Base-by-base conservation (phyloP, 2,797 vertebrate genomes). In the Arrhamphus sclerolepis region DNA sequence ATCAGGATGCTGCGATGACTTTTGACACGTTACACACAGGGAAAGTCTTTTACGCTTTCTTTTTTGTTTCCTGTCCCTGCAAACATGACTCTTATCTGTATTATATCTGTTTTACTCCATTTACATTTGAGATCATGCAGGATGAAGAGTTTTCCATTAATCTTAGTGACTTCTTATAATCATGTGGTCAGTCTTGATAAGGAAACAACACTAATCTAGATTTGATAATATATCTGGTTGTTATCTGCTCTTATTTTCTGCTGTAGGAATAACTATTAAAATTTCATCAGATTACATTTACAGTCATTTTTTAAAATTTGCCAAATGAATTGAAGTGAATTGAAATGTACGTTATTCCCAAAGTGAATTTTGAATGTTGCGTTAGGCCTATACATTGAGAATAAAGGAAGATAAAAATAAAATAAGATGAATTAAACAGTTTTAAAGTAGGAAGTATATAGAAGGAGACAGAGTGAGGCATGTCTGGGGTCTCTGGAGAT, bases 31-130 rank as follows among this genome's bases (percentile, higher is more conserved):
- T 29, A 26, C 51, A n/a, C 44, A 75, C 41, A 56, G 58, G 56
- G n/a, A 62, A 67, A 74, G 13, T 14, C 34, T 38, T 68, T 46
- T 53, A 60, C 46, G 16, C 0, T 62, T 68, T 62, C 5, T 29
- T 6, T n/a, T 39, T 74, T 77, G 62, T 85, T 34, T 40, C 77
- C 82, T 81, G 70, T 78, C 42, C 72, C 51, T 34, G 66, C 60
- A 78, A 81, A 80, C 73, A 48, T 49, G 65, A 26, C n/a, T 39
- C 28, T 65, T 75, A 80, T 75, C 70, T 24, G 24, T 41, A 16
- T 70, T 62, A 75, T 16, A 50, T 74, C 59, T 51, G 29, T 29
- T 54, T 52, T 17, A 13, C 21, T 17, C 2, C 2, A 17, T 29
- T 50, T 56, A 13, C 3, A 6, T 9, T 40, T 43, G 22, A 58